A percentile compares a stretch with the other conserved stretches of the same genome.
These are phyloP conservation scores for Macroglossus sobrinus DNA, from an alignment of 2,113 vertebrate species.

Conservation along the genomic window DNA sequence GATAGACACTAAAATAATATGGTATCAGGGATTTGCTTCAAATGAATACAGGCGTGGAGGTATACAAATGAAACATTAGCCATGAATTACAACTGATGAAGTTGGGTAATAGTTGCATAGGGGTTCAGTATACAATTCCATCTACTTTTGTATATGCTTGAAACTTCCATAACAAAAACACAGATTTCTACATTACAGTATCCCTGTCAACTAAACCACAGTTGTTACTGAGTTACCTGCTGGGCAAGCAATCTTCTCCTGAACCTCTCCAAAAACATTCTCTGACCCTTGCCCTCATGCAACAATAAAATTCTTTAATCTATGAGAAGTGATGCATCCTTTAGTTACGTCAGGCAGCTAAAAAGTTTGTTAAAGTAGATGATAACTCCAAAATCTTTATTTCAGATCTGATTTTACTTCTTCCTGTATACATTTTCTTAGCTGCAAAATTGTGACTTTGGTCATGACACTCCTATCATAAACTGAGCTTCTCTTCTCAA, in stretches of 20 bases:
- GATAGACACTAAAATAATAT: background rate
- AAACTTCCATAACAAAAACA: conserved; percentile 3
- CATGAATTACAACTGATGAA: background rate
- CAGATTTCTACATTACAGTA: background rate
- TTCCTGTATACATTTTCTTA: background rate
- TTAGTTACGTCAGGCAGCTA: background rate
- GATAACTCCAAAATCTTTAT: background rate
- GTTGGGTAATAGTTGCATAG: background rate
- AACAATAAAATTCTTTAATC: background rate
- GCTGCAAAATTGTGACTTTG: background rate
- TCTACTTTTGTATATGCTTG: background rate
- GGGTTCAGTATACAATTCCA: background rate
- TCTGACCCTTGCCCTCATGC: background rate
- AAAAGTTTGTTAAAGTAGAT: background rate
- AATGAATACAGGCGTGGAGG: background rate
- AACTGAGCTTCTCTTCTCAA: background rate
- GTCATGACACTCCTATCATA: background rate
- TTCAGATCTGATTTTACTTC: conserved; percentile 9
- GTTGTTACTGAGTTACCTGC: background rate
- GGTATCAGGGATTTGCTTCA: background rate
- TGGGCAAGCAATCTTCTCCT: background rate
- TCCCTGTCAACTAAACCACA: background rate
- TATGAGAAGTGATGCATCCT: background rate
- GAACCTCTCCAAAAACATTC: background rate
- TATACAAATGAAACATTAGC: background rate